phyloP scores from a whole-genome alignment of 2,113 vertebrate genomes.

The Lepus americanus region DNA sequence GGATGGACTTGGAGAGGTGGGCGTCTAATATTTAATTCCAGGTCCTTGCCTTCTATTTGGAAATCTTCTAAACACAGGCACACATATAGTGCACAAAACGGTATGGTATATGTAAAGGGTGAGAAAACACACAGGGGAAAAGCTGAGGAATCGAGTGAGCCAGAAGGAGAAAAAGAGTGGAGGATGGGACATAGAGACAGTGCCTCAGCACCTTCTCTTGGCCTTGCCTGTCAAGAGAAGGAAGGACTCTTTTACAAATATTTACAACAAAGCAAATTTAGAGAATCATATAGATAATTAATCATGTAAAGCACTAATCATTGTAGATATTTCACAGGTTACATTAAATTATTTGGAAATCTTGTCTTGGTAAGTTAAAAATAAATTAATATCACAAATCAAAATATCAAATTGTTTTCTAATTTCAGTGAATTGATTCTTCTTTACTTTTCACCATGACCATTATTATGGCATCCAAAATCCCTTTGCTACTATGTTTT shows the following conservation, averaged over 20 bases:
- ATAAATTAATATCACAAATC: not conserved
- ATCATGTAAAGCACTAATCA: not conserved
- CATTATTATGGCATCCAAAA: not conserved
- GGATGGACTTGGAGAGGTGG: no score
- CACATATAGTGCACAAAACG: no score
- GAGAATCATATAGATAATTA: not conserved
- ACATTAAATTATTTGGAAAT: not conserved
- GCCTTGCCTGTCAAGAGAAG: no score
- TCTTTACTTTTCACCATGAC: not conserved
- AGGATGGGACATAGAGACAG: no score
- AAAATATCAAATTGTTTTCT: not conserved
- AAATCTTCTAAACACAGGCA: no score
- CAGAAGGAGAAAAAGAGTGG: no score
- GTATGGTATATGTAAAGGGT: no score
- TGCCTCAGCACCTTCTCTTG: no score
- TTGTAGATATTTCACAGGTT: not conserved
- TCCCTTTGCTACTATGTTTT: not conserved
- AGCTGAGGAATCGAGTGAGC: no score
- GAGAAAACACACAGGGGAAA: no score
- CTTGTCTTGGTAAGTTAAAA: not conserved
- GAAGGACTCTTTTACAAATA: not conserved
- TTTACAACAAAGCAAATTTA: not conserved
- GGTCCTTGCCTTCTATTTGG: no score
- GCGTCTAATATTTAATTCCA: no score
- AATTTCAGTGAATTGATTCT: not conserved